Evolutionary conservation across 2,797 vertebrate species (phyloP).

Genomic region (Kryptolebias ocellatus): DNA sequence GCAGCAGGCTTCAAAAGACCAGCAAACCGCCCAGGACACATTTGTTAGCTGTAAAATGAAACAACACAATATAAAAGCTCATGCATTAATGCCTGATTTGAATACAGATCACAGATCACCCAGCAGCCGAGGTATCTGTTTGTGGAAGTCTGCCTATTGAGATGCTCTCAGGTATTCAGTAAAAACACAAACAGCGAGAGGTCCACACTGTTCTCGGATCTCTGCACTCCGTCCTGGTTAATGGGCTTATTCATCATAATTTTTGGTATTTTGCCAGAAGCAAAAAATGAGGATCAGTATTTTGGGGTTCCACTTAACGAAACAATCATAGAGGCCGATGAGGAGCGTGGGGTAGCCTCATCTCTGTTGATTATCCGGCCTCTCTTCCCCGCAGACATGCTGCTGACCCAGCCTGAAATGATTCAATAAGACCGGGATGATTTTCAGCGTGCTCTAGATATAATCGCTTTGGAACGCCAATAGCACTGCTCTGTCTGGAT

Average conservation of each 20-base stretch:
- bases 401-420: constrained; percentile 46
- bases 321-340: constrained; percentile 24
- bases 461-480: constrained; percentile 53
- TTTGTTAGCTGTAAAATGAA: constrained; percentile 49
- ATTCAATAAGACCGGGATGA: constrained; percentile 56
- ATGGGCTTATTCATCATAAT: constrained; percentile 52
- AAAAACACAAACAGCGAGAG: background rate
- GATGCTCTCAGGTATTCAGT: constrained; percentile 12
- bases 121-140: constrained; percentile 16
- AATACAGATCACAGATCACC: constrained; percentile 58
- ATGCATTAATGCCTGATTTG: constrained; percentile 39
- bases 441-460: constrained; percentile 47
- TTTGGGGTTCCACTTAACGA: constrained; percentile 35
- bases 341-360: constrained; percentile 11
- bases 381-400: constrained; percentile 26
- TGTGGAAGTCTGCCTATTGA: constrained; percentile 17
- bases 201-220: constrained; percentile 20
- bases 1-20: constrained; percentile 5
- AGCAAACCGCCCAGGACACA: constrained; percentile 5
- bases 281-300: constrained; percentile 46
- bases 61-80: constrained; percentile 50
- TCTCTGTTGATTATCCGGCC: constrained; percentile 44
- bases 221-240: constrained; percentile 28
- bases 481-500: constrained; percentile 29
- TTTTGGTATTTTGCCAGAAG: constrained; percentile 47